Evolutionary conservation across 23 tunicate genomes (phyloP), one percentile per base, ranked within the genome.

Genomic region (Halocynthia aurantium): DNA sequence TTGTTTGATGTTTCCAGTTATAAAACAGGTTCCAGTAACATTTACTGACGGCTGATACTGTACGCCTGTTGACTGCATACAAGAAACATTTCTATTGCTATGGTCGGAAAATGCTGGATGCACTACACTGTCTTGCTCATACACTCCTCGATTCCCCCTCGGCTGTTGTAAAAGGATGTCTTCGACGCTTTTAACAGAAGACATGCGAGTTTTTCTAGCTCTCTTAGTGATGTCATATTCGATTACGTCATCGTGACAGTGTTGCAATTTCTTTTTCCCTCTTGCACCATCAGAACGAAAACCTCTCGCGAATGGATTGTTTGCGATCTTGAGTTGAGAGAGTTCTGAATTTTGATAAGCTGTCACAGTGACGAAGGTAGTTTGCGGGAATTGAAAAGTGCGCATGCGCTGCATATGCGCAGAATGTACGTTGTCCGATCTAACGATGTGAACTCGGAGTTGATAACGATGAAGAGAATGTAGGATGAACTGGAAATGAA

Each of bases 391-490:
- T 51, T 69, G 53, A 52, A 85, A 85, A 31, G 90, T 80, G 19
- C 81, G 80, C 84, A 74, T 85, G 11, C 57, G 61, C 19, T 80
- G 51, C 53, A 19, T 57, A 0, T 70, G 79, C 22, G 78, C n/a
- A 11, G 55, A 60, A 52, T 20, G 75, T 55, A 80, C 90, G 81
- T 85, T 82, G 80, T 64, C 67, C 4, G 84, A 53, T 10, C 70
- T 62, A 9, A 80, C 82, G 55, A 85, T 73, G 76, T 85, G 90
- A 22, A 85, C 62, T 20, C 90, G 84, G 10, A 82, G 90, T 67
- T 80, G 84, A 52, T 85, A 80, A 0, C 88, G 88, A 77, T 84
- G 88, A 83, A 84, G 78, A 69, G 88, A 84, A 74, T 84, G 71
- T 7, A 84, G 57, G 22, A 84, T 72, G 54, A 84, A 69, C 88